Conservation (phyloP, 2,888 invertebrate genomes). For the Dolichomitus sp. region DNA sequence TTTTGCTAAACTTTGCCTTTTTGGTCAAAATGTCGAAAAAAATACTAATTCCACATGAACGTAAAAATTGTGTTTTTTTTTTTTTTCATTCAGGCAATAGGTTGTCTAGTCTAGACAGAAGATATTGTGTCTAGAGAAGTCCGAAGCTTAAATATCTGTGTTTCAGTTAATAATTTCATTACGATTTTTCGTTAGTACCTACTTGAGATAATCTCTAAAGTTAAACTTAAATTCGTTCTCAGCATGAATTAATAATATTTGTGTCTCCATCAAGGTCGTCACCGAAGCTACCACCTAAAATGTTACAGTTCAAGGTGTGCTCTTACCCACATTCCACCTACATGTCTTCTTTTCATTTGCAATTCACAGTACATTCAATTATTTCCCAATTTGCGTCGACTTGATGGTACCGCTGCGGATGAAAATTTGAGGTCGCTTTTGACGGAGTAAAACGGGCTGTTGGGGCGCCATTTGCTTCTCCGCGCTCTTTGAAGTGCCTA, state of each 20-base stretch:
- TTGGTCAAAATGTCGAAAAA: too few relatives aligned
- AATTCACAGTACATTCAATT: constrained; percentile 42
- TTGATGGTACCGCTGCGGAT: constrained; percentile 26
- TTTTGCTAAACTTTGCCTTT: too few relatives aligned
- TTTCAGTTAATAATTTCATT: neutral
- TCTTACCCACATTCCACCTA: neutral
- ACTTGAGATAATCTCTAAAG: neutral
- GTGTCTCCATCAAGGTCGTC: neutral
- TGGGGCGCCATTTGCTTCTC: constrained; percentile 7
- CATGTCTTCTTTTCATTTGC: constrained; percentile 12
- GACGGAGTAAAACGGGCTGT: neutral
- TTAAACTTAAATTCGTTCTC: too few relatives aligned
- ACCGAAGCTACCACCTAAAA: neutral
- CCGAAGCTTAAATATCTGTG: too few relatives aligned
- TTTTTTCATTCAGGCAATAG: too few relatives aligned
- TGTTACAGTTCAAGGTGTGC: neutral
- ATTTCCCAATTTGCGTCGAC: constrained; percentile 33
- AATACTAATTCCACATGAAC: too few relatives aligned
- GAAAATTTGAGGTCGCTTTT: constrained; percentile 45
- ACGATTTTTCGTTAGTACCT: neutral
- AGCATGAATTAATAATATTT: neutral
- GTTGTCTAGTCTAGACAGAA: too few relatives aligned
- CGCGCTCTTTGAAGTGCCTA: constrained; percentile 58
- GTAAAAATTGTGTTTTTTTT: too few relatives aligned
- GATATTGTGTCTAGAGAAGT: too few relatives aligned